These are phyloP conservation scores for Adelges cooleyi DNA, from an alignment of 1,140 invertebrate species.

Conservation along the genomic window DNA sequence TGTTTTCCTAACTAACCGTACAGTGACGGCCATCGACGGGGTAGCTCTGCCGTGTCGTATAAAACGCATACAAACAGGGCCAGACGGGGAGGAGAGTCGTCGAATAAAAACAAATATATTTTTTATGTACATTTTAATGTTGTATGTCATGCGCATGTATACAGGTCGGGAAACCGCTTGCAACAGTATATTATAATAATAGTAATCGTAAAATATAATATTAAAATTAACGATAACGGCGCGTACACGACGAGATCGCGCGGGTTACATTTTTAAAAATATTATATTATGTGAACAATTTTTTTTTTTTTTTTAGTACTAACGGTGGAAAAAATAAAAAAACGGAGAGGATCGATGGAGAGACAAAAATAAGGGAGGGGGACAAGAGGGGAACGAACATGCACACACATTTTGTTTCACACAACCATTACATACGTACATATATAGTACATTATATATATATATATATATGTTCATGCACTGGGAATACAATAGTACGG, in stretches of 20 bases:
- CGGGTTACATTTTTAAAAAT: slow-evolving; percentile 24
- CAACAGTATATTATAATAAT: slow-evolving; percentile 6
- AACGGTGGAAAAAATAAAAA: neutral
- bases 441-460: neutral
- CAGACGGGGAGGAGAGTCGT: neutral
- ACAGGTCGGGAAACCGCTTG: neutral
- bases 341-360: slow-evolving; percentile 24
- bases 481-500: slow-evolving; percentile 18
- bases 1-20: slow-evolving; percentile 16
- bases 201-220: slow-evolving; percentile 28
- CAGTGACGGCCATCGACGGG: too few species aligned
- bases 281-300: neutral
- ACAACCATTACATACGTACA: slow-evolving; percentile 16
- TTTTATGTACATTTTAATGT: too few species aligned
- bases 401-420: slow-evolving; percentile 25
- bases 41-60: neutral
- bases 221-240: slow-evolving; percentile 23
- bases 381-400: slow-evolving; percentile 1
- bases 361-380: too few species aligned
- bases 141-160: too few species aligned
- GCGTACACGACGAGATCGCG: slow-evolving; percentile 1
- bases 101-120: too few species aligned
- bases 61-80: neutral
- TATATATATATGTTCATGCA: neutral
- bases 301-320: neutral